phyloP scores from a whole-genome alignment of 2,888 invertebrate genomes.

The Limulus polyphemus region DNA sequence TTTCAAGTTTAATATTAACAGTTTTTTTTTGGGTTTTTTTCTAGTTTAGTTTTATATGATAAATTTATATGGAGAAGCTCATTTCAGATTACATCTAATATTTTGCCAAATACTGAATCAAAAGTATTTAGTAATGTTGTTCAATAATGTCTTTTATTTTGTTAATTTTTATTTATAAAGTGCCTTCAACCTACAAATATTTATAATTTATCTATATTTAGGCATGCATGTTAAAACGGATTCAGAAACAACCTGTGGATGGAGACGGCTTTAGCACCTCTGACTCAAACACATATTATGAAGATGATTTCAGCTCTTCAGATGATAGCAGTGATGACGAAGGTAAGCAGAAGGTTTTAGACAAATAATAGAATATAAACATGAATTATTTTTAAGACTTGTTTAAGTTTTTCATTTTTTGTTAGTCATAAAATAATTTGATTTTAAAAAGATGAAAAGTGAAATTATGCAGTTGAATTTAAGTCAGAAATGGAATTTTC shows the following conservation, averaged over 20 bases:
- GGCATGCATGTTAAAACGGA: conserved; percentile 68
- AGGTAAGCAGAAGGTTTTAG: conserved; percentile 42
- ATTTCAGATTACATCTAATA: neutral
- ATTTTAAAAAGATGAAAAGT: too few relatives aligned
- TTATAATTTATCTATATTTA: conserved; percentile 26
- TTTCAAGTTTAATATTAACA: too few relatives aligned
- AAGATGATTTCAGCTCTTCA: conserved; percentile 78
- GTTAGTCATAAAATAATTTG: too few relatives aligned
- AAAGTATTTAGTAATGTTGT: too few relatives aligned
- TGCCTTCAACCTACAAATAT: neutral
- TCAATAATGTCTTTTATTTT: too few relatives aligned
- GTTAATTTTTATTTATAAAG: neutral
- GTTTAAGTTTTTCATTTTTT: too few relatives aligned
- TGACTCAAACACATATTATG: conserved; percentile 91
- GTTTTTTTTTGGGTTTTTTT: too few relatives aligned
- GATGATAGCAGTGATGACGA: conserved; percentile 75
- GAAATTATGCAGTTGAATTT: too few relatives aligned
- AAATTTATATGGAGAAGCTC: neutral
- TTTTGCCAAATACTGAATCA: too few relatives aligned
- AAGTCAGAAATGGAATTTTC: too few relatives aligned
- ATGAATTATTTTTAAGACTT: too few relatives aligned
- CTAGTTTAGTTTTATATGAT: neutral
- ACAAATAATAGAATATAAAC: too few relatives aligned
- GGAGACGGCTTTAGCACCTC: conserved; percentile 71
- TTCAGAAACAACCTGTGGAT: conserved; percentile 60